phyloP scores from a whole-genome alignment of 2,888 invertebrate genomes.

The Druceiella hillmani region DNA sequence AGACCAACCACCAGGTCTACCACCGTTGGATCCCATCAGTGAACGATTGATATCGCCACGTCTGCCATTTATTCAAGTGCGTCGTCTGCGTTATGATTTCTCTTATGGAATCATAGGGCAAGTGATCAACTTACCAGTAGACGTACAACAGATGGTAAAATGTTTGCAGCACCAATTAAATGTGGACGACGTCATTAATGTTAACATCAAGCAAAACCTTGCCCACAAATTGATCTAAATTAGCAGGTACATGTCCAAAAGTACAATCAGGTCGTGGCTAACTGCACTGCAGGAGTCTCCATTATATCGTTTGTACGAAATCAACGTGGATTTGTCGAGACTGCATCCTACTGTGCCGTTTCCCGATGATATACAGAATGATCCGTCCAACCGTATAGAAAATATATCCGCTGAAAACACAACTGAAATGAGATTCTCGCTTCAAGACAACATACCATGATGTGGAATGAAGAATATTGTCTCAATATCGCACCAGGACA shows the following conservation, averaged over 20 bases:
- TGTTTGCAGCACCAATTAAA: constrained; percentile 29
- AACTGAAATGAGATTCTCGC: constrained; percentile 27
- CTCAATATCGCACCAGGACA: constrained; percentile 29
- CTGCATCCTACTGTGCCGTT: constrained; percentile 23
- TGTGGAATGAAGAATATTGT: constrained; percentile 30
- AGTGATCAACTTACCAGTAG: constrained; percentile 33
- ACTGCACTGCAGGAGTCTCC: constrained; percentile 23
- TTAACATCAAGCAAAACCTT: constrained; percentile 29
- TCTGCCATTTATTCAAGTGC: constrained; percentile 32
- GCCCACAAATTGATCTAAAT: constrained; percentile 29
- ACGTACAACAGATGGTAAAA: constrained; percentile 30
- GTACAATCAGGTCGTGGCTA: constrained; percentile 28
- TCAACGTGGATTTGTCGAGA: constrained; percentile 27
- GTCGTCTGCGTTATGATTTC: constrained; percentile 29
- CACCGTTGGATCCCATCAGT: constrained; percentile 29
- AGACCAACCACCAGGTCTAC: constrained; percentile 26
- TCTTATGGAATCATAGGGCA: constrained; percentile 31
- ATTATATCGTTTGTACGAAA: constrained; percentile 28
- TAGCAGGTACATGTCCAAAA: constrained; percentile 26
- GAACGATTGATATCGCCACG: constrained; percentile 30
- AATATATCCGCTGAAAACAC: constrained; percentile 23
- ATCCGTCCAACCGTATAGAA: constrained; percentile 25
- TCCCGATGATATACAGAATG: constrained; percentile 19
- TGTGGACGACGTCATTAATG: constrained; percentile 30
- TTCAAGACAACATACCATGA: constrained; percentile 25